Evolutionary conservation across 2,113 vertebrate species (phyloP).

Genomic region (Tyto alba): DNA sequence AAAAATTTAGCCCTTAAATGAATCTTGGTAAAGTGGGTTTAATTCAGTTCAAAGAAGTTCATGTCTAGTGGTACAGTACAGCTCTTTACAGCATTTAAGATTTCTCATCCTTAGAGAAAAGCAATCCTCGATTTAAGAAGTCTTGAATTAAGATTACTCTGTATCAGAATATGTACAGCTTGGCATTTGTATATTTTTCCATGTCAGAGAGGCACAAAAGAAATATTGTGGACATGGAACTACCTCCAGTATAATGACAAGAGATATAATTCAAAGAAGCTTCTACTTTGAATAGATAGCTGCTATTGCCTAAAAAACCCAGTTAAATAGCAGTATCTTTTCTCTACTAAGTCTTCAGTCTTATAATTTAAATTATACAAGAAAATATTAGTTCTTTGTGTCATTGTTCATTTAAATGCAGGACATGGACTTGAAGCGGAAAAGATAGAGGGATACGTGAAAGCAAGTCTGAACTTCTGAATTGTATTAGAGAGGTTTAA

Average conservation of each 20-base stretch:
- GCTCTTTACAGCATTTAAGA: background rate
- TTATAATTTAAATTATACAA: slow-evolving; percentile 12
- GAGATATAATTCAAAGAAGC: background rate
- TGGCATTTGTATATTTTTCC: background rate
- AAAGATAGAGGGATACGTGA: slow-evolving; percentile 45
- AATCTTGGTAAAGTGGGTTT: background rate
- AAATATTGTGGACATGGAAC: background rate
- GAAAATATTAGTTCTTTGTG: slow-evolving; percentile 40
- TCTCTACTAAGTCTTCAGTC: background rate
- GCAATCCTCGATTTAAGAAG: background rate
- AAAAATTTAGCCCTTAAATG: background rate
- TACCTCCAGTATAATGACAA: background rate
- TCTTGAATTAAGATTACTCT: background rate
- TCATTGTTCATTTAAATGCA: slow-evolving; percentile 52
- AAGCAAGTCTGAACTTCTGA: slow-evolving; percentile 42
- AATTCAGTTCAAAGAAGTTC: background rate
- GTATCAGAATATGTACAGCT: background rate
- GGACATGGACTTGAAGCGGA: slow-evolving; percentile 15
- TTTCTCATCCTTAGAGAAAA: background rate
- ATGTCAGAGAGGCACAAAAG: background rate
- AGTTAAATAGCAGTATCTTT: background rate
- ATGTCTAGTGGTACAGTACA: background rate
- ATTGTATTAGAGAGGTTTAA: slow-evolving; percentile 57
- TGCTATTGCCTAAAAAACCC: background rate
- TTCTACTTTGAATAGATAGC: background rate